Evolutionary conservation across 2,888 invertebrate species (phyloP), one percentile per base, ranked within the genome.

Genomic region (Aethes cnicana): DNA sequence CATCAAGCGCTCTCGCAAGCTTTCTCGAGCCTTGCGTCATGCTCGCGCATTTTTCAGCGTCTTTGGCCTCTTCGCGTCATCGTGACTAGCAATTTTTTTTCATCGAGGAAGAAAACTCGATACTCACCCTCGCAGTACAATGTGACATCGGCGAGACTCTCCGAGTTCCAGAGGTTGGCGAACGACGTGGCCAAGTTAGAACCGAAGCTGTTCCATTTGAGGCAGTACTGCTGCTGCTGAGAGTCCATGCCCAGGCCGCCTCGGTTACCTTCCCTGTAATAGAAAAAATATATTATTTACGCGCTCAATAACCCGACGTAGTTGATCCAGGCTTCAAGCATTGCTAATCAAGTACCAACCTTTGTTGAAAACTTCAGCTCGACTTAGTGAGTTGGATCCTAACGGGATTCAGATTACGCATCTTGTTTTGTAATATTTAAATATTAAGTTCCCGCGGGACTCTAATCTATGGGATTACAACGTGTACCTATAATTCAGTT

Each of bases 121-220:
- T 11, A 92, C 93, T 92, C 86, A 96, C 97, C 96, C 93, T 96
- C 96, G 92, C 97, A 97, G 89, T 96, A 97, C 70, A 97, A 91
- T 75, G 96, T 97, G 84, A 97, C 96, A 92, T 97, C 97, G 72
- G 96, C 95, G 77, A 97, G 92, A 84, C 95, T 95, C 92, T 97
- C 96, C 79, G 96, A 96, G 91, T 96, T 96, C 92, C 96, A 96
- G 79, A 97, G 92, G 90, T 95, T 96, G 78, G 96, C 96, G 91
- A 96, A 97, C 72, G 96, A 95, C 72, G 96, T 95, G 73, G 96
- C 96, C 90, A 97, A 92, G 91, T 97, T 97, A 77, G 95, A 96
- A 84, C 96, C 96, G 90, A 96, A 97, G 92, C 96, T 96, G 93
- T 96, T 97, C 97, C 97, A 97, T 93, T 97, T 96, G 76, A 97